A percentile compares a stretch with the other conserved stretches of the same genome.
phyloP scores from a whole-genome alignment of 2,797 vertebrate genomes.

The Oryzias sinensis region DNA sequence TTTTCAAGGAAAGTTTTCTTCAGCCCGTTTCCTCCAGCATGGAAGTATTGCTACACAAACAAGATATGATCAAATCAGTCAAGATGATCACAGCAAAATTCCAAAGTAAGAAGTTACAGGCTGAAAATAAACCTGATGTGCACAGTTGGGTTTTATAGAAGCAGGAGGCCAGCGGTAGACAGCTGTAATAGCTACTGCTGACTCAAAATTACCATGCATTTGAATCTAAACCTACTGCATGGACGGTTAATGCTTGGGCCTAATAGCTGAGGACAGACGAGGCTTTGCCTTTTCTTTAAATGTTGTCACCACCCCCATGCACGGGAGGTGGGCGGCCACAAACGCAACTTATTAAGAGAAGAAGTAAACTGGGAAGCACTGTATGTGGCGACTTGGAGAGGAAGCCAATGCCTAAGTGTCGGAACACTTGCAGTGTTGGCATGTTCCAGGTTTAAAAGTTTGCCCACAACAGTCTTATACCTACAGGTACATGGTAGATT shows the following conservation, averaged over 20 bases:
- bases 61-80: constrained; percentile 2
- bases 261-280: constrained; percentile 46
- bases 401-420: background rate
- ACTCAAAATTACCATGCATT: constrained; percentile 52
- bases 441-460: constrained; percentile 5
- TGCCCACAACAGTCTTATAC: background rate
- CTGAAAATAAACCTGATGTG: constrained; percentile 19
- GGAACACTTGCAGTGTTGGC: background rate
- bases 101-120: constrained; percentile 4
- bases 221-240: constrained; percentile 36
- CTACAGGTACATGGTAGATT: background rate
- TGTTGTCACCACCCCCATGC: constrained; percentile 42
- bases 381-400: constrained; percentile 3
- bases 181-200: constrained; percentile 42
- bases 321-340: constrained; percentile 23
- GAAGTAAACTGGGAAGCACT: constrained; percentile 10
- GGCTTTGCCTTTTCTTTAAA: constrained; percentile 34
- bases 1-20: constrained; percentile 98
- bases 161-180: constrained; percentile 23
- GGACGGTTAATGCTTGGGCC: constrained; percentile 40
- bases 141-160: constrained; percentile 23
- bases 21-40: constrained; percentile 95
- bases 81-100: background rate
- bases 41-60: constrained; percentile 93
- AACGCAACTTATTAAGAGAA: constrained; percentile 34